phyloP scores from a whole-genome alignment of 2,888 invertebrate genomes.

The Phortica okadai region DNA sequence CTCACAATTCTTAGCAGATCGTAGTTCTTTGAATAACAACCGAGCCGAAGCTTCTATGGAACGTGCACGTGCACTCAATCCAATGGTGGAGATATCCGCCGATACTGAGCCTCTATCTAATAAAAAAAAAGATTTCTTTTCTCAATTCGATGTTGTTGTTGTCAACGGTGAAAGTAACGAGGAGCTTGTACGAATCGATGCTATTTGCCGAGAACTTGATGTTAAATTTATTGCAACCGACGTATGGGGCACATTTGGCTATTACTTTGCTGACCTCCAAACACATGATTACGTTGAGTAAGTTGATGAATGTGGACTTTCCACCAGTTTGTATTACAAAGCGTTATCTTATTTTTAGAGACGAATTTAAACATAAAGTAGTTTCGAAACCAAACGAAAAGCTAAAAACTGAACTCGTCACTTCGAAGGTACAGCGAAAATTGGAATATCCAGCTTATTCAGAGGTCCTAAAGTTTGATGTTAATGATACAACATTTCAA shows the following conservation, averaged over 20 bases:
- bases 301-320: constrained; percentile 62
- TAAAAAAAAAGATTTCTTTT: constrained; percentile 85
- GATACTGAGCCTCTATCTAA: constrained; percentile 81
- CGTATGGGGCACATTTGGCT: constrained; percentile 96
- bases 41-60: constrained; percentile 89
- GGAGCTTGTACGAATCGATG: constrained; percentile 85
- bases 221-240: constrained; percentile 93
- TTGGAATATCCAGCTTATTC: constrained; percentile 83
- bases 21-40: constrained; percentile 86
- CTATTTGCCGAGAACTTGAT: constrained; percentile 84
- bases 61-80: constrained; percentile 91
- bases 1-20: constrained; percentile 90
- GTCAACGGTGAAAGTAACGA: constrained; percentile 85
- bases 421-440: constrained; percentile 81
- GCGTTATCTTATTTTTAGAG: constrained; percentile 73
- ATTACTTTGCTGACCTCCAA: constrained; percentile 91
- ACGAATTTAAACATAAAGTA: constrained; percentile 77
- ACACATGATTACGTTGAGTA: constrained; percentile 89
- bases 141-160: constrained; percentile 89
- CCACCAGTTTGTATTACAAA: neutral
- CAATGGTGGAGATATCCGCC: constrained; percentile 90
- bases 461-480: constrained; percentile 82
- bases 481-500: constrained; percentile 79
- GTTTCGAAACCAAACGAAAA: constrained; percentile 79
- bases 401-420: constrained; percentile 78